Base-by-base conservation (phyloP, 2,888 invertebrate species). In the Nasonovia ribisnigri region DNA sequence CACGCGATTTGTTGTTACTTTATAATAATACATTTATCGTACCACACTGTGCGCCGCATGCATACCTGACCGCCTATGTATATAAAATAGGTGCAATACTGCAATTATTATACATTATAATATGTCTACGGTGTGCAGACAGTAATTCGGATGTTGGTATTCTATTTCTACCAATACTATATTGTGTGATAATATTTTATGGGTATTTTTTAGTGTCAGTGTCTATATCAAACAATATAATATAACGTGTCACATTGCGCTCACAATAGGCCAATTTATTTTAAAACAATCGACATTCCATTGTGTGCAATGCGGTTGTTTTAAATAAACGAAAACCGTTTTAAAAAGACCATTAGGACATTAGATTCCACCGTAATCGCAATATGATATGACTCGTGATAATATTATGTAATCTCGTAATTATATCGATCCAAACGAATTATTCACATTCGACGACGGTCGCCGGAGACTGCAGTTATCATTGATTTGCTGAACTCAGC, bases 201-300 rank as follows among this genome's bases (percentile, higher is more conserved):
- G 57, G 88, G 57, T 36, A 48, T 88, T 90, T 90, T 90, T 77
- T 90, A 91, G 54, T 42, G 54, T 84, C 92, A n/a, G 43, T 60
- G 16, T 46, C 57, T 8, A 57, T 54, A 57, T 46, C n/a, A n/a
- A 91, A 91, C 84, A 91, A 91, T 84, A 51, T 77, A 77, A 84
- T 90, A 51, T 91, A 84, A 86, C 46, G 91, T 46, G 36, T 60
- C 29, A n/a, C 54, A 60, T 87, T 26, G 36, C 43, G 46, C 43
- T 26, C 46, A 60, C 91, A 88, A 88, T 60, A 6, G 88, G 48
- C n/a, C 92, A 43, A 92, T 88, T 88, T 42, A 77, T 67, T 88
- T 88, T 29, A 11, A 88, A 43, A 88, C 67, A 88, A 92, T 92
- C 60, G 29, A 67, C 92, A 88, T 92, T 92, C 92, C 67, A 67